Conservation (phyloP, 2,113 vertebrate genomes). For the Gnathochromis pfefferi region DNA sequence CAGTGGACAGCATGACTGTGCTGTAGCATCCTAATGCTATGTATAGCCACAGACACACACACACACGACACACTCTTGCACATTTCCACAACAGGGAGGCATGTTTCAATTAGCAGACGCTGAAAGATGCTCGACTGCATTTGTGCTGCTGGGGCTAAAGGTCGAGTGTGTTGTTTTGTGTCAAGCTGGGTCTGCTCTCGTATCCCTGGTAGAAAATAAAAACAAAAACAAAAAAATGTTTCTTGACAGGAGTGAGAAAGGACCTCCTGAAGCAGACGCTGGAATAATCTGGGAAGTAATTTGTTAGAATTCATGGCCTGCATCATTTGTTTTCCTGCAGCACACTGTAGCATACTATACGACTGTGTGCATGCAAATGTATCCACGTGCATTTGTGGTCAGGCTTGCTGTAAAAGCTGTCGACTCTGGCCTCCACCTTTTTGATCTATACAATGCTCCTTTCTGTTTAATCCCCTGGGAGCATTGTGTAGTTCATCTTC, state of each 20-base stretch:
- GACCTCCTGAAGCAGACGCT: not conserved
- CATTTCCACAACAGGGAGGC: not conserved
- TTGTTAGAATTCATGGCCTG: not conserved
- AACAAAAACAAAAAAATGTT: not conserved
- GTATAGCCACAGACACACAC: not conserved
- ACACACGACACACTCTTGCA: not conserved
- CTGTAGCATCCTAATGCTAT: slow-evolving; percentile 49
- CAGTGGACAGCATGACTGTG: slow-evolving; percentile 47
- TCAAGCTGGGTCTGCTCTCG: not conserved
- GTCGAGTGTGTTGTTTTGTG: slow-evolving; percentile 29
- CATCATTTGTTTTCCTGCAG: not conserved
- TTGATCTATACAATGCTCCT: not conserved
- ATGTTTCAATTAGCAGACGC: slow-evolving; percentile 55
- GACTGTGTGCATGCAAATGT: not conserved
- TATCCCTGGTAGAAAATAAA: not conserved
- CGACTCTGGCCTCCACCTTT: not conserved
- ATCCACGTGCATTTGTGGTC: not conserved
- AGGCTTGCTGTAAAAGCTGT: not conserved
- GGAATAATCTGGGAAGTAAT: not conserved
- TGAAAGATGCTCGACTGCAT: not conserved
- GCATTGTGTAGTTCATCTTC: not conserved
- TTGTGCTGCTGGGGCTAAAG: slow-evolving; percentile 6
- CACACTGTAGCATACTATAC: not conserved
- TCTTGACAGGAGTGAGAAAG: not conserved
- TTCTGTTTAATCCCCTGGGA: not conserved